Percentiles rank a stretch among this genome's conserved stretches.
Evolutionary conservation across 2,888 invertebrate species (phyloP).

Genomic region (Tenthredo mesomela): DNA sequence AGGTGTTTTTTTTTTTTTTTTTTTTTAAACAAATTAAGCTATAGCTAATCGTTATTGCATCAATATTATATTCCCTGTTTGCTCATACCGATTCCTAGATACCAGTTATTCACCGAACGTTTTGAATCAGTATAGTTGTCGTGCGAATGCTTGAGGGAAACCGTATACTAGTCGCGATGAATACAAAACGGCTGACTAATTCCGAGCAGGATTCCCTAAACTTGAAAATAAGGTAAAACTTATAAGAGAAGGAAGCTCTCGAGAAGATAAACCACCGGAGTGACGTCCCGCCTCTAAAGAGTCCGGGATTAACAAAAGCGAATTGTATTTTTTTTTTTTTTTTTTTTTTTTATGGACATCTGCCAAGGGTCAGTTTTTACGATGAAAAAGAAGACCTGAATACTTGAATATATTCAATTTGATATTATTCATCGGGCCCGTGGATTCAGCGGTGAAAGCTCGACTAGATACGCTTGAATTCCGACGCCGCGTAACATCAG

Average conservation of each 20-base stretch:
- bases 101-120: conserved; percentile 19
- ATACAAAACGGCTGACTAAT: conserved; percentile 34
- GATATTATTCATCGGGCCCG: conserved; percentile 20
- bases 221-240: conserved; percentile 14
- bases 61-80: not conserved
- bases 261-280: not conserved
- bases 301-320: not conserved
- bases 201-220: not conserved
- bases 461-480: conserved; percentile 39
- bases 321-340: not conserved
- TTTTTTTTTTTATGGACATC: conserved; percentile 34
- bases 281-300: not conserved
- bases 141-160: not conserved
- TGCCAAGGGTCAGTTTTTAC: conserved; percentile 26
- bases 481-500: conserved; percentile 23
- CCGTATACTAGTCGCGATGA: not conserved
- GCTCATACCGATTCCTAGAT: not conserved
- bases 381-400: conserved; percentile 24
- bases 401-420: conserved; percentile 45
- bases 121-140: conserved; percentile 7
- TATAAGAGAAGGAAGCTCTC: not conserved
- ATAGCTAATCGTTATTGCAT: not conserved
- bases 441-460: conserved; percentile 41
- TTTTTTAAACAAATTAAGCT: not conserved
- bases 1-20: not conserved